Base-by-base conservation (phyloP, 2,888 invertebrate genomes). In the Leptarthrus brevirostris region DNA sequence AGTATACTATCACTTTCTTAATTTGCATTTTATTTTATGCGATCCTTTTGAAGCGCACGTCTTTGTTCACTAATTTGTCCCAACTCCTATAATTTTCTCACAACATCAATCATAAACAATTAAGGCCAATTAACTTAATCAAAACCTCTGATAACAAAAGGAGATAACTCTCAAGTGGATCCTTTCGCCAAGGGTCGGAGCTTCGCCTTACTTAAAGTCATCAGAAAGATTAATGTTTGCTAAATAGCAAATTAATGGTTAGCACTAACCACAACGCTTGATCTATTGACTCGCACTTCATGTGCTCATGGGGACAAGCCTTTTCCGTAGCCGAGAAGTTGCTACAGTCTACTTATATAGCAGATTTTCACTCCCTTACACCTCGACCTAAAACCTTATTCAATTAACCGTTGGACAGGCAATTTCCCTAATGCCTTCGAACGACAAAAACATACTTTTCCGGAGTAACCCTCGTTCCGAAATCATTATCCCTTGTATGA, bases 401-500 rank as follows among this genome's bases (percentile, higher is more conserved):
- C 69, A 69, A 69, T 69, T 69, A 69, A 52, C 49, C 52, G 69
- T 52, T 52, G 52, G 69, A 49, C 24, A 52, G 69, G 49, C 52
- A 49, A 69, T 69, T 69, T 69, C 52, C 49, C 52, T 69, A 69
- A 69, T 52, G 69, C 34, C 34, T 30, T 14, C 20, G 16, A 52
- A 64, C 64, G 64, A 64, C 64, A 64, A 69, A 69, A 69, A 69
- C 49, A 69, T 26, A 16, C 49, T 49, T 26, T 16, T 26, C 24
- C 16, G 30, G 4, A 26, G 49, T 34, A 20, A 69, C 69, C 69
- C 69, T 52, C 69, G 30, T 69, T 34, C 69, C 52, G 12, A 3
- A 69, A 52, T 69, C 69, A 69, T 69, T 69, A 69, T 49, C 52
- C 69, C 52, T 52, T 69, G 69, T 69, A 52, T 69, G 69, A 69